Evolutionary conservation across 2,797 vertebrate genomes (phyloP).

Genomic region (Channa striata): DNA sequence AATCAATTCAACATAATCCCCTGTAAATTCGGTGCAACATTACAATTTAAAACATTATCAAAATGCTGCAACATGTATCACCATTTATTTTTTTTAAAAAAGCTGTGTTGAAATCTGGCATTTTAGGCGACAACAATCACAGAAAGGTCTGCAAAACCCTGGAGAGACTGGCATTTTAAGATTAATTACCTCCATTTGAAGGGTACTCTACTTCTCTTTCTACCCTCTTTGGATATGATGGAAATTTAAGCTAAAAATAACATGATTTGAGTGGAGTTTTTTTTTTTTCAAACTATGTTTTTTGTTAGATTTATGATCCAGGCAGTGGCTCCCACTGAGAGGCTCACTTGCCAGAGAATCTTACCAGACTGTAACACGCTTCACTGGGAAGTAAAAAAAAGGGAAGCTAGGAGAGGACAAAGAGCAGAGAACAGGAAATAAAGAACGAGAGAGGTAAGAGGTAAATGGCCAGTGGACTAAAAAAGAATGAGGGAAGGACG

Average conservation of each 20-base stretch:
- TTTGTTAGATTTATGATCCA: constrained; percentile 31
- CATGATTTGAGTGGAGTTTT: not conserved
- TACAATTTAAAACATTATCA: too few species aligned
- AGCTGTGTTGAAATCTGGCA: too few species aligned
- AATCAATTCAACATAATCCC: too few species aligned
- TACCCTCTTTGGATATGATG: constrained; percentile 24
- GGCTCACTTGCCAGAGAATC: constrained; percentile 42
- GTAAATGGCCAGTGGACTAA: constrained; percentile 18
- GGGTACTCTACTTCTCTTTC: constrained; percentile 28
- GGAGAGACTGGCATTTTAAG: constrained; percentile 10
- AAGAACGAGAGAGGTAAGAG: constrained; percentile 15
- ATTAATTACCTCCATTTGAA: constrained; percentile 19
- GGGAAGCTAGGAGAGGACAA: constrained; percentile 4
- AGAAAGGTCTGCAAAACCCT: not conserved
- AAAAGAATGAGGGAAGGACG: constrained; percentile 11
- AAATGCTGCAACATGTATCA: too few species aligned
- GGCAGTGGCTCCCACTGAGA: constrained; percentile 28
- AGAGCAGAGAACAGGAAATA: constrained; percentile 15
- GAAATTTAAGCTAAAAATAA: constrained; percentile 41
- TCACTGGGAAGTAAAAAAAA: constrained; percentile 17
- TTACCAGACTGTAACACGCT: constrained; percentile 30
- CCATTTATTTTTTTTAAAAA: too few species aligned
- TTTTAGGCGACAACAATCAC: too few species aligned
- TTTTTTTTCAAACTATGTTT: constrained; percentile 24
- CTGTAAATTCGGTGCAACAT: too few species aligned